Base-by-base conservation (phyloP, 2,888 invertebrate species). In the Drosophila eohydei region DNA sequence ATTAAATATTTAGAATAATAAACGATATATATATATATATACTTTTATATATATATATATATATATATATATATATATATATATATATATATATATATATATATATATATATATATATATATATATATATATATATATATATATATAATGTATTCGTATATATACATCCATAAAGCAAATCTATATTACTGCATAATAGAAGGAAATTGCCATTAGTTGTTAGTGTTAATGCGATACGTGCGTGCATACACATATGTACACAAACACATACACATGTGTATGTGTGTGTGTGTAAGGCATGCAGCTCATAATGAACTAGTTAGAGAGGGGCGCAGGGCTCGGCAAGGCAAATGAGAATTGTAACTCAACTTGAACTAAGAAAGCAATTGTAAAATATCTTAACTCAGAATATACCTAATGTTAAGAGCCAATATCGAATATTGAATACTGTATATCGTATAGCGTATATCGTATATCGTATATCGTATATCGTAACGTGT, bases 151-250 rank as follows among this genome's bases (percentile, higher is more conserved):
- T 21, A 21, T 21, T 21, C 21, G 21, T 21, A 21, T 36, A 58
- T 76, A 55, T 66, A 65, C 60, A 72, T 72, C 59, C 34, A 50
- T 60, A 65, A 60, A 71, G 58, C 40, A 69, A 68, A 64, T 68
- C 38, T 83, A 38, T 43, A 51, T 48, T 50, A 82, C 9, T 78
- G 83, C 75, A 75, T 81, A 81, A 75, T 78, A 87, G 73, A 78
- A 77, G 70, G 74, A 89, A 76, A 83, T 83, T 87, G 91, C 90
- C 90, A 90, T 89, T 89, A 90, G 89, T 81, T 89, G 74, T 87
- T 89, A 90, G 78, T 77, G 71, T 83, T 83, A 85, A 85, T 80
- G 88, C 85, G 72, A 78, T 84, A 71, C 67, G 56, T 65, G 67
- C 52, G 28, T 28, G 26, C 8, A 59, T 46, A 46, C 8, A 16